Evolutionary conservation across 2,797 vertebrate genomes (phyloP).

Genomic region (Tapera naevia): DNA sequence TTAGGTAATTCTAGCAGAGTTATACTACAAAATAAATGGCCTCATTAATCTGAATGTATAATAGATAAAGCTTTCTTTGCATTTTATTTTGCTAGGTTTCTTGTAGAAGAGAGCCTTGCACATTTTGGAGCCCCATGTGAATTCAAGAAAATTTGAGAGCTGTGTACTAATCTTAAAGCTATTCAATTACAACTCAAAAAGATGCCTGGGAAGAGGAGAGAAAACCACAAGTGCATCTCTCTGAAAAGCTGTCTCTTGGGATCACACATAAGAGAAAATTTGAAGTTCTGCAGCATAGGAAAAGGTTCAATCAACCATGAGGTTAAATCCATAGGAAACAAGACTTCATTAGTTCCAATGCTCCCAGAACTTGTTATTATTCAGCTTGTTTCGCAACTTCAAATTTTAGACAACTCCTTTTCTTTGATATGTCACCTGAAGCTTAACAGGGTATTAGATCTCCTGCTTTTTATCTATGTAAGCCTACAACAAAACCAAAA

Average conservation of each 20-base stretch:
- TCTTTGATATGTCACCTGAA: not conserved
- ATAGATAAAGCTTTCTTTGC: not conserved
- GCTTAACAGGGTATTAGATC: not conserved
- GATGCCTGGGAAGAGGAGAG: not conserved
- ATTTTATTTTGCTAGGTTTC: conserved; percentile 6
- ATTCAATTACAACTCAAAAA: not conserved
- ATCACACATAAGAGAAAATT: not conserved
- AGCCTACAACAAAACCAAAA: not conserved
- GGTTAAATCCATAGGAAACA: not conserved
- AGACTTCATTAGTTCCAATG: conserved; percentile 10
- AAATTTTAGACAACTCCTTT: conserved; percentile 2
- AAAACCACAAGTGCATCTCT: not conserved
- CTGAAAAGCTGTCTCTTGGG: not conserved
- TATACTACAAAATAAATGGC: not conserved
- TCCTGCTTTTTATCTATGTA: not conserved
- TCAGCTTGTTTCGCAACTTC: conserved; percentile 28
- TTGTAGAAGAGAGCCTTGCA: not conserved
- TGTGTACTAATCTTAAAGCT: not conserved
- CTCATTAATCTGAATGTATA: conserved; percentile 11
- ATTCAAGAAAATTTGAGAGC: not conserved
- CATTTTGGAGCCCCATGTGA: not conserved
- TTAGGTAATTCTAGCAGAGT: not conserved
- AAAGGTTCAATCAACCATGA: conserved; percentile 14
- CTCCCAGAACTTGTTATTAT: not conserved
- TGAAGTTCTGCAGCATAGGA: not conserved